Evolutionary conservation across 2,888 invertebrate genomes (phyloP), one percentile per base, ranked within the genome.

Genomic region (Mesorhabditis spiculigera): DNA sequence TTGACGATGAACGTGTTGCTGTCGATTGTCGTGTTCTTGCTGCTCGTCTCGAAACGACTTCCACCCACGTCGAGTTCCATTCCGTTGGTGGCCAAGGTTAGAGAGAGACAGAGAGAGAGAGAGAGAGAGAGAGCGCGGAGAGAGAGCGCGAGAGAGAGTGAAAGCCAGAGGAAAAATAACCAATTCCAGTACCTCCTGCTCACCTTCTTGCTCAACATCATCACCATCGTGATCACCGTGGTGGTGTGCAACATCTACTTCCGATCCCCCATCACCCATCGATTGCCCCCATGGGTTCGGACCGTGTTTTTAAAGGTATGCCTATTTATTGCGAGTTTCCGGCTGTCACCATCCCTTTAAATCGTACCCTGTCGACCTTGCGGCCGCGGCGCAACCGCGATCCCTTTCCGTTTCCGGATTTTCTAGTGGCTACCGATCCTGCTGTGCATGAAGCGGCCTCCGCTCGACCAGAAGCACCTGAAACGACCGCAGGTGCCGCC

Each of bases 171-270:
- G 10, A 63, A 16, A 63, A 16, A 13, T 16, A 63, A 1, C 13
- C 16, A 13, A 2, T 50, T 50, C 88, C 98, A 97, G 89, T 98
- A 98, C 89, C 91, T 99, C 80, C 90, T 99, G 69, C 97, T 99
- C 89, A 99, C 98, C 70, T 98, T 98, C 89, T 95, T 98, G 84
- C 96, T 98, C 94, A 98, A 98, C 89, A 96, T 98, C 75, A 94
- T 98, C 86, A 95, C 96, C 89, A 98, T 99, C 88, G 90, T 98
- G 83, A 94, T 97, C 70, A 99, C 98, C 13, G 97, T 99, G 78
- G 92, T 98, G 86, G 96, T 98, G 87, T 97, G 98, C 87, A 99
- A 98, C 88, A 95, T 95, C 93, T 97, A 98, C 88, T 98, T 97
- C 89, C 90, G 97, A 62, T 88, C 94, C 94, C 58, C 96, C 94